phyloP scores from a whole-genome alignment of 1,140 invertebrate species.

The Hylaeus anthracinus region DNA sequence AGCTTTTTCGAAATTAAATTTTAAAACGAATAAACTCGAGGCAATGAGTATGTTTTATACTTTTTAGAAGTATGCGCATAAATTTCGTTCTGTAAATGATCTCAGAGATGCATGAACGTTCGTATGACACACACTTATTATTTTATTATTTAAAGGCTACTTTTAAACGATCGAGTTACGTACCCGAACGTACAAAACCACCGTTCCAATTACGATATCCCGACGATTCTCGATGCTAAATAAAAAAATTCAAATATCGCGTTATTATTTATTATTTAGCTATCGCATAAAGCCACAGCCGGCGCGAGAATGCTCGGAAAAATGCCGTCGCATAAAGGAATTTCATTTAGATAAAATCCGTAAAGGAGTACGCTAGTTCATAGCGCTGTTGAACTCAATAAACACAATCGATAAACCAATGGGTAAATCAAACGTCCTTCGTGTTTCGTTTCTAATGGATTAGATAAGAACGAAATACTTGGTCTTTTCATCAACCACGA shows the following conservation, averaged over 20 bases:
- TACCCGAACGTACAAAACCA: too few species aligned
- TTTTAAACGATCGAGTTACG: too few species aligned
- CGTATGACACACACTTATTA: too few species aligned
- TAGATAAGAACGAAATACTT: not conserved
- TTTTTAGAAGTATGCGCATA: too few species aligned
- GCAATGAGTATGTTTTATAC: too few species aligned
- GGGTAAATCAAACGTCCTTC: constrained; percentile 11
- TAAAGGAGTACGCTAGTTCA: not conserved
- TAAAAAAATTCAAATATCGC: not conserved
- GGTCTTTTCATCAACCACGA: not conserved
- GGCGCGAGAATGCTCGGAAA: not conserved
- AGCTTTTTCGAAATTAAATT: too few species aligned
- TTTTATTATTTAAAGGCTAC: too few species aligned
- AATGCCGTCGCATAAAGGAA: constrained; percentile 7
- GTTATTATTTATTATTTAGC: constrained; percentile 13
- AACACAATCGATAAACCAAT: constrained; percentile 5
- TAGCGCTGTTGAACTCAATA: not conserved
- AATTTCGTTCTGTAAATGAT: too few species aligned
- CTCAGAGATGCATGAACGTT: too few species aligned
- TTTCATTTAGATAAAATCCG: constrained; percentile 30
- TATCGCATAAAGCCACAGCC: not conserved
- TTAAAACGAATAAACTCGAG: too few species aligned
- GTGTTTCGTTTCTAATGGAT: constrained; percentile 24
- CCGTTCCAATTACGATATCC: too few species aligned
- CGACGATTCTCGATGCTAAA: too few species aligned